These are phyloP conservation scores for Chondrilla cf. caribensis DNA, from an alignment of 37 sponge, comb jelly and placozoan genomes.

Conservation along the genomic window DNA sequence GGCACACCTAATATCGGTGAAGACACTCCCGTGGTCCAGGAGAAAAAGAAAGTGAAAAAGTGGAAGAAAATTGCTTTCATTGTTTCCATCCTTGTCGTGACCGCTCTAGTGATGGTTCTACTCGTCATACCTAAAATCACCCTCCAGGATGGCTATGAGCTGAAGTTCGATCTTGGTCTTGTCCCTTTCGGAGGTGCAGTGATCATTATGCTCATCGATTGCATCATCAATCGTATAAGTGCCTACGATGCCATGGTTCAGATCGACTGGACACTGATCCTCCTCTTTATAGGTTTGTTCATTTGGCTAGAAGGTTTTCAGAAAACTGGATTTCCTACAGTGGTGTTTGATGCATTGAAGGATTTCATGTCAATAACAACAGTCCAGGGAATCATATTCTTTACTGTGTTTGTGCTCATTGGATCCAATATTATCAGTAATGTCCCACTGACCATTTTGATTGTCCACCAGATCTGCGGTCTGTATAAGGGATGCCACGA, in stretches of 20 bases:
- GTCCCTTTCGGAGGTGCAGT: conserved; percentile 69
- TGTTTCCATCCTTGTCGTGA: neutral
- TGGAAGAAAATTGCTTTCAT: neutral
- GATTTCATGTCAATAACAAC: conserved; percentile 47
- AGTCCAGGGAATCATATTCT: conserved; percentile 55
- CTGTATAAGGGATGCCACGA: conserved; percentile 40
- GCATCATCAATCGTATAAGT: conserved; percentile 52
- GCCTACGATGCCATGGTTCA: conserved; percentile 69
- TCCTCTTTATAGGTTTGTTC: conserved; percentile 85
- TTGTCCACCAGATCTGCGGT: conserved; percentile 43
- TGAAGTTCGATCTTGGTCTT: conserved; percentile 76
- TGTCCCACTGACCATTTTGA: conserved; percentile 80
- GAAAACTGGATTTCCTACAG: conserved; percentile 58
- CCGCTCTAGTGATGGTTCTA: neutral
- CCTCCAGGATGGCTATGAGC: too few relatives aligned
- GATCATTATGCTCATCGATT: conserved; percentile 68
- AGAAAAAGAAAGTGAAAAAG: neutral
- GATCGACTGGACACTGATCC: conserved; percentile 87
- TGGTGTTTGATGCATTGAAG: conserved; percentile 34
- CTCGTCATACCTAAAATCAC: neutral
- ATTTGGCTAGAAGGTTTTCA: conserved; percentile 86
- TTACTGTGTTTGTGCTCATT: conserved; percentile 62
- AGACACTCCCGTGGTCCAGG: neutral
- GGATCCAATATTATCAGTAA: conserved; percentile 85
- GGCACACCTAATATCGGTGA: neutral